Conservation (phyloP, 2,113 vertebrate species). For the Monarcha castaneiventris region DNA sequence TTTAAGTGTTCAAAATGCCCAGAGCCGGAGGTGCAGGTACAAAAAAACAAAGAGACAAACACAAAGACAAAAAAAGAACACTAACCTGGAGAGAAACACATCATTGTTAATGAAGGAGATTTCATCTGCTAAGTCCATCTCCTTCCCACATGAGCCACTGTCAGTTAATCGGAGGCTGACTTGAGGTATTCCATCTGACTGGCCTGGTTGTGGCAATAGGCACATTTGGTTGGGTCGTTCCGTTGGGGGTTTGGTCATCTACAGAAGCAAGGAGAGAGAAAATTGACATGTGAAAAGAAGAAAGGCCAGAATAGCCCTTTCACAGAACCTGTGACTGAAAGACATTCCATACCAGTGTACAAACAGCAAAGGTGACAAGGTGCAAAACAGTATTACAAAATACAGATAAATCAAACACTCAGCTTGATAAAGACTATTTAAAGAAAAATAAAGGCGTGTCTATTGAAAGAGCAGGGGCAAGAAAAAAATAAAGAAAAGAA, state of each 20-base stretch:
- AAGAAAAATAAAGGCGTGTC: neutral
- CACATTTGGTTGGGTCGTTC: neutral
- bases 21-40: neutral
- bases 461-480: neutral
- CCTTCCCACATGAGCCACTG: neutral
- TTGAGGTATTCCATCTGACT: conserved; percentile 47
- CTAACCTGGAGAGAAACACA: conserved; percentile 64
- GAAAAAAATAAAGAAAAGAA: neutral
- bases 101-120: conserved; percentile 26
- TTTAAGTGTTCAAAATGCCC: neutral
- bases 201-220: conserved; percentile 37
- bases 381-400: neutral
- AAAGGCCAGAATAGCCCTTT: neutral
- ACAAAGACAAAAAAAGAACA: neutral
- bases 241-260: conserved; percentile 37
- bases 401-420: neutral
- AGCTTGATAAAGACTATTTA: neutral
- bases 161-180: neutral
- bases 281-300: neutral
- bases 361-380: neutral
- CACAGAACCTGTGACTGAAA: neutral
- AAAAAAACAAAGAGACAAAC: neutral
- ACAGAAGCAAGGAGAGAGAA: neutral
- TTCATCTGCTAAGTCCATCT: conserved; percentile 58
- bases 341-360: neutral